Percentiles rank a stretch among this genome's conserved stretches.
Evolutionary conservation across 2,797 vertebrate species (phyloP).

Genomic region (Perodicticus potto): DNA sequence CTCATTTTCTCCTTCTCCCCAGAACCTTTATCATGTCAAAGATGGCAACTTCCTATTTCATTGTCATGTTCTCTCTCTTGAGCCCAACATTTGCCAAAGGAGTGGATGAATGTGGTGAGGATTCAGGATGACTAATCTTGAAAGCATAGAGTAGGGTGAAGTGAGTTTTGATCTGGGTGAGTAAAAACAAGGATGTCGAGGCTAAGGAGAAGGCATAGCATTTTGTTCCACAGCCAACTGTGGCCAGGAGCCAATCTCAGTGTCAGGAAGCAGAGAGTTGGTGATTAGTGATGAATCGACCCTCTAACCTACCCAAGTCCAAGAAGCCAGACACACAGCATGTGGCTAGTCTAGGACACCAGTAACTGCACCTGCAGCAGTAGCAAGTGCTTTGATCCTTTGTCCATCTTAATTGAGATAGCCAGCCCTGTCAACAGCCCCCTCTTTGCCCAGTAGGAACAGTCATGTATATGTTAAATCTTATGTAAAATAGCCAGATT

Average conservation of each 20-base stretch:
- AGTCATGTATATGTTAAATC: background rate
- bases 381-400: background rate
- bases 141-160: background rate
- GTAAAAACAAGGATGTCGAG: background rate
- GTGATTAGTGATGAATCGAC: background rate
- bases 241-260: background rate
- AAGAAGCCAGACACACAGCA: background rate
- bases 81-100: background rate
- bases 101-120: background rate
- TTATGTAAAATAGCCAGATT: background rate
- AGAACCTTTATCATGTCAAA: background rate
- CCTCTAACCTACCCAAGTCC: background rate
- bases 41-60: background rate
- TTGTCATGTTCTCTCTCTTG: background rate
- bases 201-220: background rate
- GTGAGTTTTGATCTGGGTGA: background rate
- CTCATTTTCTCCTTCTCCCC: background rate
- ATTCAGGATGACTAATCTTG: background rate
- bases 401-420: background rate
- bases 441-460: background rate
- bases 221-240: background rate
- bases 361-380: accelerated
- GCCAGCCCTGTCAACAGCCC: background rate
- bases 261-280: background rate
- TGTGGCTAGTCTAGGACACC: background rate